phyloP scores from a whole-genome alignment of 2,113 vertebrate species.

The Mustelus asterias region DNA sequence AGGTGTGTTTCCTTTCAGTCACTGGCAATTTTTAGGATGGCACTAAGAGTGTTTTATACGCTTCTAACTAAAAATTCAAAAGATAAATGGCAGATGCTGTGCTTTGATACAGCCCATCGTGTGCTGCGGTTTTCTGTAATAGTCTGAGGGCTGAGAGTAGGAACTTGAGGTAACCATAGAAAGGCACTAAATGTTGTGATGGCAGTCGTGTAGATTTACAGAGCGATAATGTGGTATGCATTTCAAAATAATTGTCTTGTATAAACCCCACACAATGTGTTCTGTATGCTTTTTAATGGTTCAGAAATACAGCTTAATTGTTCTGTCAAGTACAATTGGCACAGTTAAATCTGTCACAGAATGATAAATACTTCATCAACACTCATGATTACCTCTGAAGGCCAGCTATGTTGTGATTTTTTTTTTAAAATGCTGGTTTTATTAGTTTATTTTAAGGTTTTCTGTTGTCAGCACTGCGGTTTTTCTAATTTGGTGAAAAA shows the following conservation, averaged over 20 bases:
- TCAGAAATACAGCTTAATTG: neutral
- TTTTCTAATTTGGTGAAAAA: neutral
- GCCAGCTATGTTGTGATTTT: too few species aligned
- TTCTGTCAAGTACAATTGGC: neutral
- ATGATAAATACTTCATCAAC: neutral
- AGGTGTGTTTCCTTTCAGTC: neutral
- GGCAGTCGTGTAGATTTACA: neutral
- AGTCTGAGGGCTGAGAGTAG: neutral
- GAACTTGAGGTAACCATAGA: neutral
- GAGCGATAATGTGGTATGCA: neutral
- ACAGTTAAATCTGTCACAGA: neutral
- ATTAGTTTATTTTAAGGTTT: neutral
- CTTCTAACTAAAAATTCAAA: neutral
- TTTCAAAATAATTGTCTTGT: neutral
- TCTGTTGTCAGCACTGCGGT: neutral
- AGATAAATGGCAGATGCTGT: neutral
- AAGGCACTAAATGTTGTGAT: neutral
- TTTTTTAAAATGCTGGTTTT: neutral
- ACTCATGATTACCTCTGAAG: neutral
- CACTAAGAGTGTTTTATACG: neutral
- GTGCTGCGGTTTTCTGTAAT: neutral
- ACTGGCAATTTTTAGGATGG: neutral
- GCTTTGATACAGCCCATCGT: neutral
- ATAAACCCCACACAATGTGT: neutral
- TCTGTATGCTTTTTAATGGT: constrained; percentile 5